Conservation (phyloP, 2,888 invertebrate species). For the Phalera bucephala region DNA sequence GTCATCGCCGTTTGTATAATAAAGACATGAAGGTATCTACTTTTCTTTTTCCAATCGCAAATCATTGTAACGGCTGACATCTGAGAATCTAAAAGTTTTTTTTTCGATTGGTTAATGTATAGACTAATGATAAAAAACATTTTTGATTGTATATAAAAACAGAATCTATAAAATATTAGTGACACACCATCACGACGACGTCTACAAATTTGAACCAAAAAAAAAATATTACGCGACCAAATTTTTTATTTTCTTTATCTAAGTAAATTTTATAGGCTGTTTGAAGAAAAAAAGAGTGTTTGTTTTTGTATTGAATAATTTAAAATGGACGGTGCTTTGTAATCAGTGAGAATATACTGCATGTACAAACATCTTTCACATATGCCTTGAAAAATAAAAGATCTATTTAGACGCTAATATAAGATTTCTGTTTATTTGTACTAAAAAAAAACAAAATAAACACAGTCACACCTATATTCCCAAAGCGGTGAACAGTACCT, state of each 20-base stretch:
- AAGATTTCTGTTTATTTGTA: not conserved
- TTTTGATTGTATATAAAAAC: not conserved
- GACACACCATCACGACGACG: not conserved
- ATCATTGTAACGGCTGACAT: constrained; percentile 5
- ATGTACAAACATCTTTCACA: too few species aligned
- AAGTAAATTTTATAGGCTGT: not conserved
- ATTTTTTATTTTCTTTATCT: not conserved
- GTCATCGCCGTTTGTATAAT: too few species aligned
- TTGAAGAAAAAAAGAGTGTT: constrained; percentile 14
- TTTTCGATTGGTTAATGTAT: not conserved
- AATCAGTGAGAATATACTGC: constrained; percentile 6
- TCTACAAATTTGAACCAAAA: constrained; percentile 4
- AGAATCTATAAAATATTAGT: not conserved
- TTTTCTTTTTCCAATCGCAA: too few species aligned
- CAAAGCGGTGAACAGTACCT: too few species aligned
- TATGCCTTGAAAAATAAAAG: not conserved
- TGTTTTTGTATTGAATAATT: constrained; percentile 9
- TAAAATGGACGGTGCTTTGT: constrained; percentile 6
- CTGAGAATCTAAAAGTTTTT: not conserved
- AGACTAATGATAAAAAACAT: not conserved
- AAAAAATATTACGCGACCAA: constrained; percentile 3
- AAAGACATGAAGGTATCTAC: too few species aligned
- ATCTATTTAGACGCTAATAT: not conserved
- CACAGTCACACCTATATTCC: too few species aligned
- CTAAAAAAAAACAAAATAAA: too few species aligned